Base-by-base conservation (phyloP, 2,797 vertebrate species). In the Protonibea diacanthus region DNA sequence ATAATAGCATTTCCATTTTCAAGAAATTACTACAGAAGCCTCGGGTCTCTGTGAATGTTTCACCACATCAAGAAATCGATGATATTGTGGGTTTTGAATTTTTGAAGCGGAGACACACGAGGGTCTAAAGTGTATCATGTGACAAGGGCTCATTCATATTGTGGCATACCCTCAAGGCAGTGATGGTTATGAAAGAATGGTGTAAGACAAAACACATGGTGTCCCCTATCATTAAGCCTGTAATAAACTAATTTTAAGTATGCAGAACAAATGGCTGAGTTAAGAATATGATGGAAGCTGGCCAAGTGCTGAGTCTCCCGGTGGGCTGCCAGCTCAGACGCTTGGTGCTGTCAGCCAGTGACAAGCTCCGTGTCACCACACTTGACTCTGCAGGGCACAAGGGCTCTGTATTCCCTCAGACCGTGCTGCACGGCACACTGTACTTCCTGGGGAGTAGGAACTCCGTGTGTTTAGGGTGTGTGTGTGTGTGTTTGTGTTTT, bases 331-430 rank as follows among this genome's bases (percentile, higher is more conserved):
- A 73, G 52, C 76, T 76, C 58, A 62, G 81, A 85, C 76, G 83
- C 86, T 78, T 66, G 82, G 84, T 67, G 61, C 88, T 82, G 87
- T 89, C 88, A 89, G 86, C 88, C 89, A 60, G 89, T 88, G 91
- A 88, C 90, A 88, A 87, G 90, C 90, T 81, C 90, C 77, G 53
- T 79, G 82, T 89, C 86, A 87, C 69, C 78, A 74, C 76, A 78
- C 72, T 84, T 56, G 69, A 76, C 79, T 83, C n/a, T 18, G 29
- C 67, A 45, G 38, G 57, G 67, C 59, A 81, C 67, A 78, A 52
- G 56, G 63, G 77, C 40, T 72, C 71, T 53, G 76, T 74, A 78
- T 62, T 76, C 60, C 70, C 55, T 59, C 15, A 4, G 44, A 13
- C 17, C 48, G 38, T 5, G 3, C 20, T n/a, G 21, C 71, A 80